Percentiles rank a stretch among this genome's conserved stretches.
phyloP scores from a whole-genome alignment of 2,888 invertebrate genomes.

The Nemoura dubitans region DNA sequence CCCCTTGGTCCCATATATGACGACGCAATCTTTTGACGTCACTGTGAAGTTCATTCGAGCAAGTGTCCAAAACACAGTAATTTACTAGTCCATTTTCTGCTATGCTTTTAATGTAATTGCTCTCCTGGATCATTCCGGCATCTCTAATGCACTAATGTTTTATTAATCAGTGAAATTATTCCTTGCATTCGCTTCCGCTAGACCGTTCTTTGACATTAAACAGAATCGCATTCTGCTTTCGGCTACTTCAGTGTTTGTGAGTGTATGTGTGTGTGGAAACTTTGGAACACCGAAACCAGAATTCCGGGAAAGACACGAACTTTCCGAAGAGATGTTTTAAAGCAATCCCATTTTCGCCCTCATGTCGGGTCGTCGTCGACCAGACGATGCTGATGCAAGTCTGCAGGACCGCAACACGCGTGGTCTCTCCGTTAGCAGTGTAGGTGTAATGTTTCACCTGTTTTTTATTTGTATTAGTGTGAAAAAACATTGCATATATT shows the following conservation, averaged over 20 bases:
- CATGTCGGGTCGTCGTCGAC: neutral
- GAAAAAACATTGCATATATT: too few species aligned
- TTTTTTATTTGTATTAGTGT: too few species aligned
- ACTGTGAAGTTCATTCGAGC: neutral
- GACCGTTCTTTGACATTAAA: neutral
- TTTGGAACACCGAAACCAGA: neutral
- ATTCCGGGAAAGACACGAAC: neutral
- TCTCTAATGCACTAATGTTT: neutral
- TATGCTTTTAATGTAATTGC: slow-evolving; percentile 7
- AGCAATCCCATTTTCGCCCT: neutral
- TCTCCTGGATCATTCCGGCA: neutral
- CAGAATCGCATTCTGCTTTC: neutral
- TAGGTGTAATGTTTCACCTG: too few species aligned
- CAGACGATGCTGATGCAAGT: neutral
- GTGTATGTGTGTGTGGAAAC: too few species aligned
- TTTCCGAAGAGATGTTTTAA: neutral
- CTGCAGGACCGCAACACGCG: neutral
- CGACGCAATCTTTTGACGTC: neutral
- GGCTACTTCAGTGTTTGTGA: too few species aligned
- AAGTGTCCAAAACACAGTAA: neutral
- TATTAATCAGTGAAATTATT: neutral
- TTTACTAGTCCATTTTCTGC: neutral
- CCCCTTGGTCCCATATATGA: neutral
- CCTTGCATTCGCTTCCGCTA: neutral
- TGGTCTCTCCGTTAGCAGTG: too few species aligned